Evolutionary conservation across 2,113 vertebrate species (phyloP).

Genomic region (Numida meleagris): DNA sequence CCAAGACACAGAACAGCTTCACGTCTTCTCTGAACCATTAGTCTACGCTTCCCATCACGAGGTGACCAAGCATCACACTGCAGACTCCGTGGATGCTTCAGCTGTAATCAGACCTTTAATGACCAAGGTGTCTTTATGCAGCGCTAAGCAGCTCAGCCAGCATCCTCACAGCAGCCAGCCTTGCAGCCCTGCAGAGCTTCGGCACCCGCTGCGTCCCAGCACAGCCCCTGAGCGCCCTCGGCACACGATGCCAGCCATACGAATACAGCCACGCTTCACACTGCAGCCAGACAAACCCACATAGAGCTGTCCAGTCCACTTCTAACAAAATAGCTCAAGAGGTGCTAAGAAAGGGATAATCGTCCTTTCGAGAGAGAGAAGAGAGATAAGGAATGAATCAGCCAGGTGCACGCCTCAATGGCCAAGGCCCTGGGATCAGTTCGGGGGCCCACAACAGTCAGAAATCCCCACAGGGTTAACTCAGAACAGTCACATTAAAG

Average conservation of each 20-base stretch:
- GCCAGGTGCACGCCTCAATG: not conserved
- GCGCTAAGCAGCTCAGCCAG: not conserved
- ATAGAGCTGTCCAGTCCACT: rapidly evolving
- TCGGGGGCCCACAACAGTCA: not conserved
- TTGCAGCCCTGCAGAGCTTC: not conserved
- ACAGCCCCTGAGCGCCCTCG: not conserved
- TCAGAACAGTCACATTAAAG: not conserved
- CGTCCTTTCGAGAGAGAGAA: not conserved
- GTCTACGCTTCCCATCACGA: not conserved
- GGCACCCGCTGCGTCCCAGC: not conserved
- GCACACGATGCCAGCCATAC: not conserved
- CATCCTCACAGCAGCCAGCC: not conserved
- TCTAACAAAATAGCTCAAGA: not conserved
- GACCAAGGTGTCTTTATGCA: not conserved
- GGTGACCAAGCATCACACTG: not conserved
- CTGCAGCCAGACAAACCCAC: not conserved
- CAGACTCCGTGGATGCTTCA: not conserved
- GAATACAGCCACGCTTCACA: not conserved
- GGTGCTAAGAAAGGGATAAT: not conserved
- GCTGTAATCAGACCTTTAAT: not conserved
- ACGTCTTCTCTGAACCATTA: not conserved
- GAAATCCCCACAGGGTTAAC: not conserved
- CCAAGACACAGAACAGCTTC: not conserved
- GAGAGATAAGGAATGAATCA: not conserved
- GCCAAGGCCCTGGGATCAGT: not conserved